phyloP scores from a whole-genome alignment of 2,797 vertebrate genomes.

The Xiphorhynchus erythropygius region DNA sequence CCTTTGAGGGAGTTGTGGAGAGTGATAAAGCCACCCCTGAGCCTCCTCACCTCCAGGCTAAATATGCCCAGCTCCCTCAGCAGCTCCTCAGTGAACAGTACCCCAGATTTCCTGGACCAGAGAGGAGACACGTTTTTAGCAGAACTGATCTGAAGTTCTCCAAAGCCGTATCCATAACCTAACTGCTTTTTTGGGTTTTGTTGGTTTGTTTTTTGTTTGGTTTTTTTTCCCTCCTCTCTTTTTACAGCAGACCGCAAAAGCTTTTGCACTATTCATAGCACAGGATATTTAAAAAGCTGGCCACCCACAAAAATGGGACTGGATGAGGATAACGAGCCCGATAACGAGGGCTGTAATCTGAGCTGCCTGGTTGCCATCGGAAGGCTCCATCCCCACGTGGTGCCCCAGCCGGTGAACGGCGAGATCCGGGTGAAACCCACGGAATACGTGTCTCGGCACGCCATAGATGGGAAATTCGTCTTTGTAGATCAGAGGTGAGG shows the following conservation, averaged over 20 bases:
- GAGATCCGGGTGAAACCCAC: conserved; percentile 96
- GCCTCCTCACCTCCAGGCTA: neutral
- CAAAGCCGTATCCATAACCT: neutral
- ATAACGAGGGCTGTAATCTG: conserved; percentile 96
- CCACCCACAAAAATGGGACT: conserved; percentile 97
- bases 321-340: conserved; percentile 94
- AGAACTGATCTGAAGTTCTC: neutral
- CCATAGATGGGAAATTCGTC: conserved; percentile 97
- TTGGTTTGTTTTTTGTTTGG: neutral
- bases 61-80: neutral
- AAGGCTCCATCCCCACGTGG: conserved; percentile 91
- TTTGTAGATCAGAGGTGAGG: conserved; percentile 98
- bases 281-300: conserved; percentile 99
- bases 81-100: neutral
- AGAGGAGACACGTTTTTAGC: neutral
- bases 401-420: conserved; percentile 87
- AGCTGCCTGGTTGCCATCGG: conserved; percentile 98
- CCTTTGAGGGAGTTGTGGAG: neutral
- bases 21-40: neutral
- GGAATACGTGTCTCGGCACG: conserved; percentile 95
- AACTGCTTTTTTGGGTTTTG: neutral
- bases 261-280: conserved; percentile 99
- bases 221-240: neutral
- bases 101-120: neutral
- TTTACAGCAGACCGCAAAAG: conserved; percentile 93